Conservation (phyloP, 2,113 vertebrate species). For the Ciconia boyciana region DNA sequence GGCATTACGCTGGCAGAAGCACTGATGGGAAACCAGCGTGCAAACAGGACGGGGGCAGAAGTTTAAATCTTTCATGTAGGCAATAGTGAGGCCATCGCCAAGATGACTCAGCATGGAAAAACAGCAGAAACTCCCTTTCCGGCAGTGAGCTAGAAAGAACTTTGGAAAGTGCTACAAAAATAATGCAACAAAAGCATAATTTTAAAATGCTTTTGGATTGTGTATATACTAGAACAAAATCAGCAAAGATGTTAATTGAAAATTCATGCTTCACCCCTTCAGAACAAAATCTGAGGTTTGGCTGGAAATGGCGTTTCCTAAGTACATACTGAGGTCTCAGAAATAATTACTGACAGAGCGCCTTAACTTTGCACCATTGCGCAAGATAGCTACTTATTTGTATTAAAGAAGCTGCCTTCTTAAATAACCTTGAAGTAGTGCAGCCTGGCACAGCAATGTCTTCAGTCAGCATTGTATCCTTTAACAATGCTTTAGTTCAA, state of each 20-base stretch:
- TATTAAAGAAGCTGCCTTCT: not conserved
- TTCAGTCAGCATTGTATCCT: not conserved
- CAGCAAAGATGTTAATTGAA: not conserved
- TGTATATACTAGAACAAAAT: not conserved
- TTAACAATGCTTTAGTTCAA: not conserved
- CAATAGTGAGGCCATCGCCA: not conserved
- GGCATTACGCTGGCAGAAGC: not conserved
- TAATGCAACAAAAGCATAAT: not conserved
- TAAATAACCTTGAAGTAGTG: not conserved
- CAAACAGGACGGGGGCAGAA: accelerated
- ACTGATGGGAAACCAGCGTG: not conserved
- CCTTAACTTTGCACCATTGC: not conserved
- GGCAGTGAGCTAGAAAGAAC: not conserved
- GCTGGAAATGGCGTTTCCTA: not conserved
- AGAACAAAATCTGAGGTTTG: not conserved
- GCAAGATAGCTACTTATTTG: not conserved
- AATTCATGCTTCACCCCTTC: not conserved
- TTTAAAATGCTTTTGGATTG: not conserved
- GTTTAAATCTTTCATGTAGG: not conserved
- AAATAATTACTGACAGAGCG: not conserved
- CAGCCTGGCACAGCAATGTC: not conserved
- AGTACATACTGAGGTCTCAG: not conserved
- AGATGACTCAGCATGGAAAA: not conserved
- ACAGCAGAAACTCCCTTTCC: not conserved
- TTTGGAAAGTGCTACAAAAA: not conserved